Conservation (phyloP, 2,797 vertebrate genomes). For the Myotis daubentonii region DNA sequence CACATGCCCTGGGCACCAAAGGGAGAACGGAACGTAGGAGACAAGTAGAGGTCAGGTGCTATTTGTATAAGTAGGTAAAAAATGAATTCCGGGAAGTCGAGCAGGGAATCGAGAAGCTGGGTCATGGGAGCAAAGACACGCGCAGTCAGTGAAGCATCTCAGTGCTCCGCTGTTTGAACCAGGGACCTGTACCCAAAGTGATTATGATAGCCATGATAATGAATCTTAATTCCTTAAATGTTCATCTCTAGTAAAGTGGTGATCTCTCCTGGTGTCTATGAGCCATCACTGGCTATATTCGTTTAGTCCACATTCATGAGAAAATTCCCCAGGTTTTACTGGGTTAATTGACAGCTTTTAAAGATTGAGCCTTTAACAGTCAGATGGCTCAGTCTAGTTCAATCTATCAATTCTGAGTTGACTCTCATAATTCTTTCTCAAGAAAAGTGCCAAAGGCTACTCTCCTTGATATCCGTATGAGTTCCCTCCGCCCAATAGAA, state of each 20-base stretch:
- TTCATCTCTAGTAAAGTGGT: conserved; percentile 32
- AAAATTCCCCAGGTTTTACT: conserved; percentile 35
- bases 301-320: conserved; percentile 47
- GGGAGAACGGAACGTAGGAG: neutral
- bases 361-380: conserved; percentile 45
- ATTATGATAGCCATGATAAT: neutral
- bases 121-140: neutral
- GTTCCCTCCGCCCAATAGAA: neutral
- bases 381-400: conserved; percentile 13
- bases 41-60: neutral
- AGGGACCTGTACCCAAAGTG: neutral
- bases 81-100: neutral
- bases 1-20: neutral
- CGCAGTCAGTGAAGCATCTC: neutral
- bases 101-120: neutral
- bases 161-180: neutral
- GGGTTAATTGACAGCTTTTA: conserved; percentile 22
- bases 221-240: neutral
- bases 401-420: conserved; percentile 57
- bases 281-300: conserved; percentile 35
- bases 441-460: conserved; percentile 31
- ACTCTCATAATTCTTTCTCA: neutral
- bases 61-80: neutral
- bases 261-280: neutral
- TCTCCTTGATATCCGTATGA: conserved; percentile 16